Evolutionary conservation across 2,888 invertebrate species (phyloP), one percentile per base, ranked within the genome.

Genomic region (Polylopha cassiicola): DNA sequence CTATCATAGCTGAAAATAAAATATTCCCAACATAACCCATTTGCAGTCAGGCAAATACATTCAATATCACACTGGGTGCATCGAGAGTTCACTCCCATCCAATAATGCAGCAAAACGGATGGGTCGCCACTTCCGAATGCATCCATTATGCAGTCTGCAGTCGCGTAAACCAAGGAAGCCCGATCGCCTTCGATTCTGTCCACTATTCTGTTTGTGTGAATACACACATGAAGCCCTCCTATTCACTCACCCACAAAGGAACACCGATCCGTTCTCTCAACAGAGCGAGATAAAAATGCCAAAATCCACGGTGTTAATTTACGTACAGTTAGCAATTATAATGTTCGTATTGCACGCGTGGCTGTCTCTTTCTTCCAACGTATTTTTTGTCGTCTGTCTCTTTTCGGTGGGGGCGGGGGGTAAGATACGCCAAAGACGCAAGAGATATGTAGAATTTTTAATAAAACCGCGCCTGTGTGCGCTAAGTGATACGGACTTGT

Each of bases 401-500:
- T 61, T 53, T 64, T 70, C 53, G 48, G 56, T 55, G 54, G 61
- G 65, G 55, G 51, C 44, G 65, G 66, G 70, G 74, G 71, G 72
- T 66, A 71, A 76, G 77, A 75, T 75, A 74, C 69, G 64, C 66
- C 60, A 71, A 78, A 79, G 78, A 80, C 75, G 75, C 74, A 74
- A 70, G 70, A 78, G 84, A 85, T 84, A 84, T 85, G 84, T 84
- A 82, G 84, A 78, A 75, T 76, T 82, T 82, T 82, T 82, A 77
- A 80, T 81, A 82, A 76, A 82, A 73, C 73, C 70, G 60, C 77
- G 80, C 74, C 68, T 76, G 82, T 82, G 84, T 82, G 81, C 81
- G 74, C 81, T 84, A 84, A 84, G 82, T 85, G 84, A 84, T 85
- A 82, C 82, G 82, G 69, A n/a, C 82, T 79, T 82, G 82, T 82